phyloP scores from a whole-genome alignment of 2,888 invertebrate species.

The Phymatocera aterrima region DNA sequence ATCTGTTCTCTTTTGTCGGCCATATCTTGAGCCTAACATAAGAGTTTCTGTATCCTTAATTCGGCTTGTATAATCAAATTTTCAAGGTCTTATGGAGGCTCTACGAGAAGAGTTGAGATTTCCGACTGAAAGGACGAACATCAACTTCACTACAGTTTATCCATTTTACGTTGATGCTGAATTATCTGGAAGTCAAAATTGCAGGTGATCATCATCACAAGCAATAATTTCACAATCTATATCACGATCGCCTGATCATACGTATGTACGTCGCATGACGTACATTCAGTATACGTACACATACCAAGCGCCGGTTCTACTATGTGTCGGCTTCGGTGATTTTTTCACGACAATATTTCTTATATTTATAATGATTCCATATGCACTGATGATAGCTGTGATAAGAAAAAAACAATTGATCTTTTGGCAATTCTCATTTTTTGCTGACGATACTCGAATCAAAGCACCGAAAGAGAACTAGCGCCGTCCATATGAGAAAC shows the following conservation, averaged over 20 bases:
- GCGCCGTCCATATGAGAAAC: no score
- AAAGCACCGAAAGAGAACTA: no score
- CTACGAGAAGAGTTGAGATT: constrained; percentile 64
- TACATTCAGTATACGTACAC: neutral
- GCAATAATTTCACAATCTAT: neutral
- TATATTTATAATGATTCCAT: no score
- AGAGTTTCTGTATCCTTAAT: constrained; percentile 17
- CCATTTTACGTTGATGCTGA: constrained; percentile 77
- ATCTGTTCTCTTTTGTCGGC: constrained; percentile 1
- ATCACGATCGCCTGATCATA: neutral
- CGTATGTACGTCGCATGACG: no score
- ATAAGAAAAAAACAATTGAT: no score
- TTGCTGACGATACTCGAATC: no score
- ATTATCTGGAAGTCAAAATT: constrained; percentile 70
- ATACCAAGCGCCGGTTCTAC: no score
- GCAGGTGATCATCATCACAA: constrained; percentile 64
- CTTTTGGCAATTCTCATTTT: no score
- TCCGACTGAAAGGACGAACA: constrained; percentile 50
- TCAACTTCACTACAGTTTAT: constrained; percentile 77
- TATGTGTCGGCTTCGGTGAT: no score
- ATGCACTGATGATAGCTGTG: no score
- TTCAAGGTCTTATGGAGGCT: constrained; percentile 66
- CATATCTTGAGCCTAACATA: neutral
- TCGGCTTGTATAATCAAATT: constrained; percentile 52
- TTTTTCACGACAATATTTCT: no score